Percentiles rank a stretch among this genome's conserved stretches.
Evolutionary conservation across 2,113 vertebrate species (phyloP).

Genomic region (Cathartes aura): DNA sequence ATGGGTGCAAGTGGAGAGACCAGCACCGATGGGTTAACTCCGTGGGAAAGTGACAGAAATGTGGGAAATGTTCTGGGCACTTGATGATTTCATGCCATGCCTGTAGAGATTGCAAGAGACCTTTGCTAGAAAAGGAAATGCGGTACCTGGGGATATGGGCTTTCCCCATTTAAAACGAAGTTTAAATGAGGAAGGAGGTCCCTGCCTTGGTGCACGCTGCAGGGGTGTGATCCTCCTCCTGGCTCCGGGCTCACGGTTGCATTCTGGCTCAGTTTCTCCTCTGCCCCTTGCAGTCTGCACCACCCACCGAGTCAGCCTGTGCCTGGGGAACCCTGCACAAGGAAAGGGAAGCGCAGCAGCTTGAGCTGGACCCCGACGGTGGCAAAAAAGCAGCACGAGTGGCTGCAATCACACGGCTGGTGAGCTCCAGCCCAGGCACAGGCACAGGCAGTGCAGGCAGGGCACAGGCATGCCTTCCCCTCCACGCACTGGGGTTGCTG

Average conservation of each 20-base stretch:
- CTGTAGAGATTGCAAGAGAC: not conserved
- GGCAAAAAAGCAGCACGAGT: no score
- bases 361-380: rapidly evolving
- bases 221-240: not conserved
- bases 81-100: not conserved
- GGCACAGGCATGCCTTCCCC: not conserved
- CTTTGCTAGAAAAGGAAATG: not conserved
- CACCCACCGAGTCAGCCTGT: not conserved
- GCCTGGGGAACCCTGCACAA: not conserved
- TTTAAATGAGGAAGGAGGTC: not conserved
- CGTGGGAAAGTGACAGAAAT: not conserved
- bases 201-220: not conserved
- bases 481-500: not conserved
- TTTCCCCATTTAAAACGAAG: not conserved
- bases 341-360: not conserved
- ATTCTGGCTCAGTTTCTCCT: not conserved
- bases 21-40: not conserved
- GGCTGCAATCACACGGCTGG: not conserved
- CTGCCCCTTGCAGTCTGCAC: not conserved
- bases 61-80: not conserved
- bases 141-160: not conserved
- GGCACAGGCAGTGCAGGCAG: not conserved
- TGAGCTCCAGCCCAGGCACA: not conserved
- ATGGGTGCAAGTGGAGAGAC: not conserved
- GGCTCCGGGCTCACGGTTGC: not conserved